phyloP scores from a whole-genome alignment of 1,140 invertebrate genomes.

The Asbolus verrucosus region DNA sequence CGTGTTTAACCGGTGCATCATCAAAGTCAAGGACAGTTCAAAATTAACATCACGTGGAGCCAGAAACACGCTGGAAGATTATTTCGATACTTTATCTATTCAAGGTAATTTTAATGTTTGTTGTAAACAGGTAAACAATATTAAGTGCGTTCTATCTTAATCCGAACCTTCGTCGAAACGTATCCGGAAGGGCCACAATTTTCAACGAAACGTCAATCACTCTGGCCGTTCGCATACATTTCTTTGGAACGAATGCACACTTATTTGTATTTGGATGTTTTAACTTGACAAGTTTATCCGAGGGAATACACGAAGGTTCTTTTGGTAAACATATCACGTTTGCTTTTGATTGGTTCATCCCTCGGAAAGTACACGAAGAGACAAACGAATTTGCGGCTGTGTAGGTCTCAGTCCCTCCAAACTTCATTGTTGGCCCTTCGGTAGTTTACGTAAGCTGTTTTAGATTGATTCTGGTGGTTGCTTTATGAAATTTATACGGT shows the following conservation, averaged over 20 bases:
- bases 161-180: background rate
- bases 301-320: background rate
- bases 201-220: too few species aligned
- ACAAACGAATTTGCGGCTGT: too few species aligned
- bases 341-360: conserved; percentile 23
- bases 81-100: conserved; percentile 9
- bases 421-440: too few species aligned
- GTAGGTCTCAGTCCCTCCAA: too few species aligned
- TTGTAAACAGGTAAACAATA: conserved; percentile 28
- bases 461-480: too few species aligned
- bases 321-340: conserved; percentile 16
- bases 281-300: too few species aligned
- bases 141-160: conserved; percentile 15
- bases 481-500: too few species aligned
- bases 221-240: background rate
- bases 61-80: background rate
- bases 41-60: background rate
- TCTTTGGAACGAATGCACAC: background rate
- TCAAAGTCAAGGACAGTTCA: background rate
- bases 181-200: too few species aligned
- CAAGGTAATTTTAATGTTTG: conserved; percentile 5
- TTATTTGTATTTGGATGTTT: too few species aligned
- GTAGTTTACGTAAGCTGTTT: too few species aligned
- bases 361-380: background rate
- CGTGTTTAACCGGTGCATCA: background rate